Base-by-base conservation (phyloP, 2,797 vertebrate genomes). In the Alosa sapidissima region DNA sequence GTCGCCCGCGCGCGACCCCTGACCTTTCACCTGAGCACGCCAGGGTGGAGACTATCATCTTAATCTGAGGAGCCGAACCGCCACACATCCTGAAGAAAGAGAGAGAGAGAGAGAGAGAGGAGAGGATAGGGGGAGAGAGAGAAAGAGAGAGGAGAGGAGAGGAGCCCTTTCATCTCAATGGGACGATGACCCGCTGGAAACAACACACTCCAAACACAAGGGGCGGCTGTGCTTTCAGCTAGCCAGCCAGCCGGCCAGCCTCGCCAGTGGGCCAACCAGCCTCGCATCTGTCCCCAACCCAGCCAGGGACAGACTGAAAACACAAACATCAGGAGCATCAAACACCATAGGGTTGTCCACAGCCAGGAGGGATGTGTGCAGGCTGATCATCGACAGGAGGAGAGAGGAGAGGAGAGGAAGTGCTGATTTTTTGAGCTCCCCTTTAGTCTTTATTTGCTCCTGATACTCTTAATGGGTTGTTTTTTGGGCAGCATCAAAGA, bases 11-110 rank as follows among this genome's bases (percentile, higher is more conserved):
- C 93, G 94, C 91, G 90, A 95, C 94, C 92, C 92, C 93, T 87
- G 88, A 91, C 92, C 90, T 91, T 85, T 93, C 92, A 78, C 72
- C 72, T 91, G 94, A 95, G 93, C 94, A 94, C 94, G 93, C 94
- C 94, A 95, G 95, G 89, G 90, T 96, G 87, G 96, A 96, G 91
- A 96, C 95, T 88, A 95, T 96, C 90, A 94, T 96, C 91, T 92
- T 96, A 92, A 95, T 96, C 90, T 96, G 92, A 95, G 72, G 16
- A 45, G 41, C 41, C 72, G 1, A 45, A 16, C 41, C 72, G 1
- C 72, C 41, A 78, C 41, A 47, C 72, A 78, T 78, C 41, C 72
- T 21, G 36, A 47, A 45, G 16, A 45, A 36, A 78, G 41, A 78
- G 41, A 78, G 72, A 8, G 14, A 36, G 28, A 36, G 28, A 33